Conservation (phyloP, 1,140 invertebrate species). For the Ericerus pela region DNA sequence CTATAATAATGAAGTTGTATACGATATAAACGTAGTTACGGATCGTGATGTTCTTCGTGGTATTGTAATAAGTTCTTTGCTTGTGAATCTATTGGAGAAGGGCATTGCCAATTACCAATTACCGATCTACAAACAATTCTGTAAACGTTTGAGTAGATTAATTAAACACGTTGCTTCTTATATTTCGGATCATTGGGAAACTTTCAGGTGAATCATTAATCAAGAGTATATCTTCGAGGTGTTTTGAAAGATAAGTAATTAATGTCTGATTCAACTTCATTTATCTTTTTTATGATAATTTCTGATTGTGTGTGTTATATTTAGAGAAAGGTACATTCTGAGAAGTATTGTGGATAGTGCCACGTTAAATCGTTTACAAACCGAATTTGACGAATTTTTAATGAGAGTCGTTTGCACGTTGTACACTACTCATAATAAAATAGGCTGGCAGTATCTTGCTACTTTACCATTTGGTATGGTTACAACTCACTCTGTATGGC, state of each 20-base stretch:
- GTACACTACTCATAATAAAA: constrained; percentile 53
- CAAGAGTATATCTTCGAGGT: not conserved
- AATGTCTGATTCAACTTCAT: no score
- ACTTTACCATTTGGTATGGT: constrained; percentile 56
- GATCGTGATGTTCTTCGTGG: constrained; percentile 47
- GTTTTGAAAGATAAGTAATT: no score
- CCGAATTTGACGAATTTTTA: constrained; percentile 60
- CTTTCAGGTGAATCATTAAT: constrained; percentile 31
- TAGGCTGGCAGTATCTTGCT: constrained; percentile 70
- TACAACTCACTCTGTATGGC: constrained; percentile 50
- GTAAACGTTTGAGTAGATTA: constrained; percentile 50
- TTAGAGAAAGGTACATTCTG: constrained; percentile 7
- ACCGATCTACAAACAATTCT: constrained; percentile 45
- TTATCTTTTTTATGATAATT: not conserved
- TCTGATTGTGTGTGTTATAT: constrained; percentile 14
- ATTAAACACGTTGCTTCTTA: constrained; percentile 59
- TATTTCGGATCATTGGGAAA: constrained; percentile 53
- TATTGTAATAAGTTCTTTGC: constrained; percentile 50
- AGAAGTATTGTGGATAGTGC: constrained; percentile 29
- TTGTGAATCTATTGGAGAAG: constrained; percentile 45
- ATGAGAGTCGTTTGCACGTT: constrained; percentile 51
- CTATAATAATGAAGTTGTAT: constrained; percentile 31
- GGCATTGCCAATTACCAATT: constrained; percentile 52
- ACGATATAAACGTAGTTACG: constrained; percentile 39
- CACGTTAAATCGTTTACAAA: constrained; percentile 44